Conservation (phyloP, 1,140 invertebrate species). For the Yoshiicerus persimilis region DNA sequence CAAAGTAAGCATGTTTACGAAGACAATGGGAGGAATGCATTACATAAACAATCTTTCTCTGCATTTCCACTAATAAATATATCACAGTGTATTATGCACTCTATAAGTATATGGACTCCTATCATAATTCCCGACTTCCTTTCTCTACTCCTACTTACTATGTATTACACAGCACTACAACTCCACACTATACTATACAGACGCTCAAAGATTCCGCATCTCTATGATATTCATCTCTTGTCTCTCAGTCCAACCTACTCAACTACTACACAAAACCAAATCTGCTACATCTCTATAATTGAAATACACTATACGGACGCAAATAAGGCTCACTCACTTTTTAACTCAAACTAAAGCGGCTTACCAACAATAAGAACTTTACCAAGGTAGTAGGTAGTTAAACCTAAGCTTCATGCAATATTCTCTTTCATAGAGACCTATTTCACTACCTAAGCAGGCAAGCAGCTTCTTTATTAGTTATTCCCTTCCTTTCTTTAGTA, state of each 20-base stretch:
- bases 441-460: no score
- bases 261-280: not conserved
- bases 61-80: not conserved
- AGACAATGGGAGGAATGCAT: constrained; percentile 19
- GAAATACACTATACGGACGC: not conserved
- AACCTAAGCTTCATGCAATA: not conserved
- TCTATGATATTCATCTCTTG: no score
- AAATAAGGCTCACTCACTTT: not conserved
- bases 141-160: not conserved
- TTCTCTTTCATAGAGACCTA: no score
- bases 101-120: not conserved
- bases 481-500: no score
- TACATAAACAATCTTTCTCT: constrained; percentile 21
- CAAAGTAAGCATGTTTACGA: constrained; percentile 6
- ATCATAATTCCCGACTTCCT: not conserved
- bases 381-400: not conserved
- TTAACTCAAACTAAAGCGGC: not conserved
- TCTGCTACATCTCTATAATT: not conserved
- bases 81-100: not conserved
- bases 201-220: no score
- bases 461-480: no score
- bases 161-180: not conserved
- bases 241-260: not conserved
- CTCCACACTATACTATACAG: not conserved
- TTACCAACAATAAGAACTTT: not conserved